These are phyloP conservation scores for Didymodactylos carnosus DNA, from an alignment of 2,888 invertebrate genomes.

Conservation along the genomic window DNA sequence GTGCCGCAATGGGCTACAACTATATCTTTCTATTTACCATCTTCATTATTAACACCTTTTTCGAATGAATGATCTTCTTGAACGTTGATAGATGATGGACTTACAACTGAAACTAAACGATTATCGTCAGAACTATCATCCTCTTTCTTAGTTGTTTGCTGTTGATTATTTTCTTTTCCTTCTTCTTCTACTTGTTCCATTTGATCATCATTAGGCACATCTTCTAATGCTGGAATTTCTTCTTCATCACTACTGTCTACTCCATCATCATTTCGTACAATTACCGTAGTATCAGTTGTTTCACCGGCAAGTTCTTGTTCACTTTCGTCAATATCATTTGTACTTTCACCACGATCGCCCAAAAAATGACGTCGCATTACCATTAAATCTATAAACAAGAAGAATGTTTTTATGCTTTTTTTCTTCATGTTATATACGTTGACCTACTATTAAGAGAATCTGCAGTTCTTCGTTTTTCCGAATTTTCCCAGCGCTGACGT, in stretches of 20 bases:
- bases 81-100: too few relatives aligned
- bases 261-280: too few relatives aligned
- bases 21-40: neutral
- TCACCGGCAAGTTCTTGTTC: neutral
- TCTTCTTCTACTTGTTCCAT: neutral
- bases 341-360: neutral
- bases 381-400: neutral
- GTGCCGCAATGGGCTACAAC: neutral
- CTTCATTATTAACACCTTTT: too few relatives aligned
- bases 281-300: too few relatives aligned
- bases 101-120: too few relatives aligned
- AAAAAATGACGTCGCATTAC: neutral
- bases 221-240: too few relatives aligned
- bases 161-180: neutral
- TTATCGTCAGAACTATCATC: too few relatives aligned
- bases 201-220: too few relatives aligned
- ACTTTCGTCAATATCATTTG: neutral
- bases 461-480: constrained; percentile 5
- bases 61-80: too few relatives aligned
- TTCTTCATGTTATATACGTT: neutral
- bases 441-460: constrained; percentile 2
- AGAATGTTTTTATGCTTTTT: neutral
- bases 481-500: constrained; percentile 7
- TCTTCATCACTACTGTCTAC: too few relatives aligned
- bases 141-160: neutral